Conservation (phyloP, 2,113 vertebrate genomes). For the Haemorhous mexicanus region DNA sequence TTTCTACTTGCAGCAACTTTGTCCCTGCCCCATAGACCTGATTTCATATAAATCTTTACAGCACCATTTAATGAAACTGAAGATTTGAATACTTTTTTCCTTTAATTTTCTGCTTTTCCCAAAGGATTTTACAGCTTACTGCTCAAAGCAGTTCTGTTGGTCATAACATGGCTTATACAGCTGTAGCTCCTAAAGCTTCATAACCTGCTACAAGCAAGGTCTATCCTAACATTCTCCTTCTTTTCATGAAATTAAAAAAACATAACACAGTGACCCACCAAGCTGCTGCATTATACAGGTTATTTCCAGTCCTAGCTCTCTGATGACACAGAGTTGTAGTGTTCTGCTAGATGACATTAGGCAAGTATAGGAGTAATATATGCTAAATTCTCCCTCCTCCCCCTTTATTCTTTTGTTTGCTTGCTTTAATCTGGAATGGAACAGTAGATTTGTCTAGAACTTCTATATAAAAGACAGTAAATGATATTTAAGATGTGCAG, state of each 20-base stretch:
- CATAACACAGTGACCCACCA: not conserved
- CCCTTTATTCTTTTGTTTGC: not conserved
- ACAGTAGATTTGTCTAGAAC: not conserved
- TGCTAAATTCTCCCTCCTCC: not conserved
- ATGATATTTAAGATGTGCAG: accelerated
- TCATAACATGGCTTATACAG: not conserved
- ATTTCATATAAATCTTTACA: not conserved
- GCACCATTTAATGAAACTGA: not conserved
- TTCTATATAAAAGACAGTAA: no score
- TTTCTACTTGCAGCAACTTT: not conserved
- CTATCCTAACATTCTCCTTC: not conserved
- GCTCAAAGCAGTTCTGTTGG: not conserved
- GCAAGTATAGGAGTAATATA: not conserved
- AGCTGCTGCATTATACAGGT: not conserved
- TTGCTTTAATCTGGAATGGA: not conserved
- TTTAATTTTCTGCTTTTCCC: not conserved
- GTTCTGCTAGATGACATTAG: not conserved
- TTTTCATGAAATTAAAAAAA: not conserved
- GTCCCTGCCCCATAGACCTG: not conserved
- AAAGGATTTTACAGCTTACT: not conserved
- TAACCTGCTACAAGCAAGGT: not conserved
- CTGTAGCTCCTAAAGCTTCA: not conserved
- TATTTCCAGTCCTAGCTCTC: not conserved
- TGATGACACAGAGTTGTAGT: not conserved
- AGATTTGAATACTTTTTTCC: not conserved